Percentiles rank a stretch among this genome's conserved stretches.
These are phyloP conservation scores for Caenorhabditis sinica DNA, from an alignment of 2,888 invertebrate species.

Conservation along the genomic window DNA sequence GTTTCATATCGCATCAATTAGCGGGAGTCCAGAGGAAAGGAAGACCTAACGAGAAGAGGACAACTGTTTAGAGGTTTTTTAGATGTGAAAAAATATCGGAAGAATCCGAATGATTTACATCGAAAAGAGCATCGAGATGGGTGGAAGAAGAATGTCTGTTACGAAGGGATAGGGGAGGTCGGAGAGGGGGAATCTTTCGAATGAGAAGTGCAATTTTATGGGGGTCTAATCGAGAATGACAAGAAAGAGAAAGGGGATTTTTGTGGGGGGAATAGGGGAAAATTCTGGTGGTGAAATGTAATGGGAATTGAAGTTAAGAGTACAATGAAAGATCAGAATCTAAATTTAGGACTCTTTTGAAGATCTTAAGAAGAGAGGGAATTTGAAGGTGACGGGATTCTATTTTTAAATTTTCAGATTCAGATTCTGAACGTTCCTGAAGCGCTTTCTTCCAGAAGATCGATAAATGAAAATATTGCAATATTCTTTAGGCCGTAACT, in stretches of 20 bases:
- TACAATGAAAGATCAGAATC: neutral
- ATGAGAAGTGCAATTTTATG: constrained; percentile 41
- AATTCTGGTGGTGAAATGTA: neutral
- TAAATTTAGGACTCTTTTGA: too few relatives aligned
- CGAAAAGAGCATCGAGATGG: neutral
- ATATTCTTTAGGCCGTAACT: too few relatives aligned
- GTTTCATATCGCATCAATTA: constrained; percentile 66
- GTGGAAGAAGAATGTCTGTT: neutral
- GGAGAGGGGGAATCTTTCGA: neutral
- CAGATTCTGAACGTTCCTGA: too few relatives aligned
- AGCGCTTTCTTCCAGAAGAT: too few relatives aligned
- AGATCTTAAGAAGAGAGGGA: too few relatives aligned
- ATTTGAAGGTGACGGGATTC: too few relatives aligned
- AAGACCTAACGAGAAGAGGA: constrained; percentile 2
- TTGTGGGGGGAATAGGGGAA: neutral
- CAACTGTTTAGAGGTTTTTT: constrained; percentile 46
- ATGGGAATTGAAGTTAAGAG: neutral
- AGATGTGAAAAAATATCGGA: neutral
- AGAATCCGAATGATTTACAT: constrained; percentile 27
- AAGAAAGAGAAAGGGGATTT: constrained; percentile 15
- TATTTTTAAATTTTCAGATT: too few relatives aligned
- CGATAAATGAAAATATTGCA: too few relatives aligned
- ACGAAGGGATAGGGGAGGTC: neutral
- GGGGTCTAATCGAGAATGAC: constrained; percentile 61
- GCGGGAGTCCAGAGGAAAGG: constrained; percentile 10